phyloP scores from a whole-genome alignment of 2,797 vertebrate species.

The Garrulus glandarius region DNA sequence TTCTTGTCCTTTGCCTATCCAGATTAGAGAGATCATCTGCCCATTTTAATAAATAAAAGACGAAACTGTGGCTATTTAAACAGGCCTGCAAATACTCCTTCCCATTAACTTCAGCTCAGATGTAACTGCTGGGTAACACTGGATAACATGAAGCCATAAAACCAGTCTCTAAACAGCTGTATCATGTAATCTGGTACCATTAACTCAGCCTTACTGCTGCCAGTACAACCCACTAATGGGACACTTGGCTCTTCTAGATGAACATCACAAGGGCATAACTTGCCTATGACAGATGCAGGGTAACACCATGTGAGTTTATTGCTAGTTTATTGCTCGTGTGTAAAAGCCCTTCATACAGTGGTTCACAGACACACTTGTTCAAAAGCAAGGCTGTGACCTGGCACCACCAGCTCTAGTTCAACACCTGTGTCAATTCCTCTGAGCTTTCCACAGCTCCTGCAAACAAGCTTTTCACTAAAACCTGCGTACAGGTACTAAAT shows the following conservation, averaged over 20 bases:
- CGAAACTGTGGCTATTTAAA: neutral
- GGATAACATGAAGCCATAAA: neutral
- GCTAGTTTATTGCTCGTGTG: neutral
- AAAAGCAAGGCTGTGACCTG: neutral
- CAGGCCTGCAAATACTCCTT: neutral
- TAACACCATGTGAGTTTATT: neutral
- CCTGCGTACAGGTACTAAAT: neutral
- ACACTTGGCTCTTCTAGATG: neutral
- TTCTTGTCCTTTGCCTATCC: neutral
- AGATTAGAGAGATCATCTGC: neutral
- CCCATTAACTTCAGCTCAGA: neutral
- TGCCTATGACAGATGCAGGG: neutral
- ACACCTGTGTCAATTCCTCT: neutral
- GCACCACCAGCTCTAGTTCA: neutral
- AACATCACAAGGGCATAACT: fast-evolving
- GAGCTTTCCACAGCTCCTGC: neutral
- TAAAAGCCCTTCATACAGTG: neutral
- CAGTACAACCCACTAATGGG: neutral
- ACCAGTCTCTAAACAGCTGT: neutral
- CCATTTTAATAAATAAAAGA: neutral
- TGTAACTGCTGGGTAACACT: neutral
- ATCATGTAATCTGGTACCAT: neutral
- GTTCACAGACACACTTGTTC: neutral
- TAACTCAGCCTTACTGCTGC: neutral
- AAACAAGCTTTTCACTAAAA: neutral